phyloP scores from a whole-genome alignment of 2,113 vertebrate genomes.

The Artemisiospiza belli region DNA sequence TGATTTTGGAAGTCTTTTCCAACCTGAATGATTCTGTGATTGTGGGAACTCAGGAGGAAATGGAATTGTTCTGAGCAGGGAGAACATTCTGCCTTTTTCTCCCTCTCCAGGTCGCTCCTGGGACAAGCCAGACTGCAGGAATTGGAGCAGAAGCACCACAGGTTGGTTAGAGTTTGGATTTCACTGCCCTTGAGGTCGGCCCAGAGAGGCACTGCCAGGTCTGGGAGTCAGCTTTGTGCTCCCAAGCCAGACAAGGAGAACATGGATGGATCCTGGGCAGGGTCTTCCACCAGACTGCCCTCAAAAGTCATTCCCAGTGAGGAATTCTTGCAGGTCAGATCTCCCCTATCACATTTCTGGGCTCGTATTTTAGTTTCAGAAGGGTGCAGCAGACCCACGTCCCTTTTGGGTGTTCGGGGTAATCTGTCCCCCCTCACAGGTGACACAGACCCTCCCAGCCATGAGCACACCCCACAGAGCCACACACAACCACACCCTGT shows the following conservation, averaged over 20 bases:
- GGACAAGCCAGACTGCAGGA: background rate
- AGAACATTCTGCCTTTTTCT: background rate
- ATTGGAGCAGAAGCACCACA: background rate
- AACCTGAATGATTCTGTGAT: background rate
- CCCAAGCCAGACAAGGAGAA: background rate
- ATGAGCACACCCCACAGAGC: background rate
- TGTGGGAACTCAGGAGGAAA: background rate
- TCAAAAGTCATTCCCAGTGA: background rate
- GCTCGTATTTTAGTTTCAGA: background rate
- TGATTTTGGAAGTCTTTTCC: background rate
- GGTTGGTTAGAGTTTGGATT: background rate
- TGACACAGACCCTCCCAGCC: background rate
- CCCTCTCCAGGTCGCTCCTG: background rate
- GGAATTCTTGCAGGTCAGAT: background rate
- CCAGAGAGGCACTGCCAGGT: background rate
- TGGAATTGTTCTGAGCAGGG: background rate
- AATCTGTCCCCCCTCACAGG: background rate
- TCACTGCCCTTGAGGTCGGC: background rate
- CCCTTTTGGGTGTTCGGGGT: background rate
- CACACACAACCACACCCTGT: background rate
- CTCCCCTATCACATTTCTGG: background rate
- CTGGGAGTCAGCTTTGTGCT: background rate
- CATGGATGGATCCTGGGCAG: background rate
- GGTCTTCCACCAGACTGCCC: background rate
- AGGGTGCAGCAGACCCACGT: fast-evolving